Base-by-base conservation (phyloP, 2,797 vertebrate genomes). In the Arrhamphus sclerolepis region DNA sequence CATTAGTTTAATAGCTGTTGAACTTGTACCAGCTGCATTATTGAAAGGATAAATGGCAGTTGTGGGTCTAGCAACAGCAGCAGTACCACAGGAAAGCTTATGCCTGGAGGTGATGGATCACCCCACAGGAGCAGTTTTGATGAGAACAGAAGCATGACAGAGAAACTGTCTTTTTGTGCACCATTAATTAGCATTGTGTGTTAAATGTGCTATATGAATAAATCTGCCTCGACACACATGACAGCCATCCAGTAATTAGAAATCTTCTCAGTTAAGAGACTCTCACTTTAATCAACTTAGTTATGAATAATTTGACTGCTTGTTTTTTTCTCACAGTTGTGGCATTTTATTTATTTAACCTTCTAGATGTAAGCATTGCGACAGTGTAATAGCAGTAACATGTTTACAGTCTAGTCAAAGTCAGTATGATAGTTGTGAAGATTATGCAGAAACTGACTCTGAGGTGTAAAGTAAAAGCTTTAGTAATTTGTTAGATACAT, bases 71-170 rank as follows among this genome's bases (percentile, higher is more conserved):
- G 54, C 59, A 68, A 56, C 56, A 56, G 69, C 60, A 57, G 78
- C 44, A 38, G 64, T 61, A 63, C 48, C 46, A 53, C 77, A 70
- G 57, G 66, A 65, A 72, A 60, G 55, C 74, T 77, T 61, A 57
- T 64, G 76, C 67, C 70, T 78, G 61, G 62, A 75, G 59, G 64
- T 72, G 78, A 83, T 75, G 71, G 68, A 72, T 70, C 61, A 71
- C 47, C 41, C 21, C 65, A 69, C 65, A 70, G 61, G 50, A 42
- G 58, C 65, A 22, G 43, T 22, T 84, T 82, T 72, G 75, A 79
- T 71, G 60, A 69, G 63, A 38, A 38, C 13, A 67, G 55, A 66
- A 68, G 42, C 48, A 54, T 72, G 66, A 56, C 31, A 11, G 10
- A 69, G 55, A 65, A 54, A 24, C 52, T 64, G 62, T 59, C 57